These are phyloP conservation scores for Glaucidium brasilianum DNA, from an alignment of 2,113 vertebrate genomes.

Conservation along the genomic window DNA sequence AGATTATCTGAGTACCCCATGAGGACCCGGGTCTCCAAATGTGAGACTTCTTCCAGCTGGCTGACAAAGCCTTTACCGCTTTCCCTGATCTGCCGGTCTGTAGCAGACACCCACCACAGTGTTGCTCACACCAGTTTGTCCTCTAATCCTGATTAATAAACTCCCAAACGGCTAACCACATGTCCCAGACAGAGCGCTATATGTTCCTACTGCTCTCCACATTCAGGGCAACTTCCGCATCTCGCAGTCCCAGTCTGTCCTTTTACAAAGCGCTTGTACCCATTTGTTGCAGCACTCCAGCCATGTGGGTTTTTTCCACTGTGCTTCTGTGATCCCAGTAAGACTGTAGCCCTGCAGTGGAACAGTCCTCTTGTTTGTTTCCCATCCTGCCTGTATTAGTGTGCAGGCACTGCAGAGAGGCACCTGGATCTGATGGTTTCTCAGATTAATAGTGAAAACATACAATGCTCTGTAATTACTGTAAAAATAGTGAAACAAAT, in stretches of 20 bases:
- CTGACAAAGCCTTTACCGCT: background rate
- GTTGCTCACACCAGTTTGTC: background rate
- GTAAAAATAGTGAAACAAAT: background rate
- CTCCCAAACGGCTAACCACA: background rate
- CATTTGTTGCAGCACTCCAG: background rate
- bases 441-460: background rate
- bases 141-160: background rate
- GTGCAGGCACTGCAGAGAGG: background rate
- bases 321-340: background rate
- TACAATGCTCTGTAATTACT: background rate
- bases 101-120: background rate
- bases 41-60: background rate
- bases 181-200: background rate
- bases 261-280: background rate
- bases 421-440: background rate
- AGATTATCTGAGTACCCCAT: accelerated
- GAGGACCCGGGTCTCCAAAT: background rate
- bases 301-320: background rate
- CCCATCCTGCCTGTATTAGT: background rate
- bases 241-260: no score
- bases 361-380: background rate
- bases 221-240: accelerated
- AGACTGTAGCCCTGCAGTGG: background rate
- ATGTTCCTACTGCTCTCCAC: background rate
- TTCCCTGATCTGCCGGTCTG: background rate